Conservation (phyloP, 2,888 invertebrate species). For the Chloroclystis v-ata region DNA sequence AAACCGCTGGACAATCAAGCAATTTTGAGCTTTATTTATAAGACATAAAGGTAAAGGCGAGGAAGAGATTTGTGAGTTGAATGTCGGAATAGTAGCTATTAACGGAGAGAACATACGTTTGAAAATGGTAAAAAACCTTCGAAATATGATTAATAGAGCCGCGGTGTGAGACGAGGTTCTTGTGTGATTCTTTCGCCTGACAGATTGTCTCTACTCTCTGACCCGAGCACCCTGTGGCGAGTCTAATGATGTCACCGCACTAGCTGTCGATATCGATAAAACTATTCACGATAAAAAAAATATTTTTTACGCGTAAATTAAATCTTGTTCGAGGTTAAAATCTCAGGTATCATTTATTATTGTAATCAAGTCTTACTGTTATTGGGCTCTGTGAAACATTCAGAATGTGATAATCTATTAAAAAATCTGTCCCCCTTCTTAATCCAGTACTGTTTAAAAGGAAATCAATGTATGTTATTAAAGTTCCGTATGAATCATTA, state of each 20-base stretch:
- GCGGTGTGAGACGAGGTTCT: slow-evolving; percentile 58
- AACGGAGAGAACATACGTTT: slow-evolving; percentile 70
- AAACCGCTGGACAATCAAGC: slow-evolving; percentile 40
- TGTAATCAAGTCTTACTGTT: too few relatives aligned
- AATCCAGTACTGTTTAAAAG: too few relatives aligned
- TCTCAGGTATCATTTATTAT: too few relatives aligned
- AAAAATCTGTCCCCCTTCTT: too few relatives aligned
- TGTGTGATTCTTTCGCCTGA: slow-evolving; percentile 77
- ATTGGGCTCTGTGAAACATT: too few relatives aligned
- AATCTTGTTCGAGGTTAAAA: too few relatives aligned
- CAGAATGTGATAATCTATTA: too few relatives aligned
- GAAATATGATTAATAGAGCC: slow-evolving; percentile 76
- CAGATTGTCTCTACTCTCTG: slow-evolving; percentile 76
- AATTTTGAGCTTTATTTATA: slow-evolving; percentile 23
- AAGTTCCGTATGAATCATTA: too few relatives aligned
- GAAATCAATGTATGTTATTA: too few relatives aligned
- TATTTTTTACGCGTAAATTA: too few relatives aligned
- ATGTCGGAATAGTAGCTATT: slow-evolving; percentile 68
- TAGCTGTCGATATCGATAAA: slow-evolving; percentile 44
- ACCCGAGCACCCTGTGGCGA: slow-evolving; percentile 72
- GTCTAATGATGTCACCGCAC: slow-evolving; percentile 58
- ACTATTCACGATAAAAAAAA: too few relatives aligned
- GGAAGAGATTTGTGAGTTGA: slow-evolving; percentile 39
- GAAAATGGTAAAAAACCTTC: slow-evolving; percentile 69
- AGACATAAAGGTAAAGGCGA: slow-evolving; percentile 24